phyloP scores from a whole-genome alignment of 2,888 invertebrate genomes.

The Argynnis bischoffii region DNA sequence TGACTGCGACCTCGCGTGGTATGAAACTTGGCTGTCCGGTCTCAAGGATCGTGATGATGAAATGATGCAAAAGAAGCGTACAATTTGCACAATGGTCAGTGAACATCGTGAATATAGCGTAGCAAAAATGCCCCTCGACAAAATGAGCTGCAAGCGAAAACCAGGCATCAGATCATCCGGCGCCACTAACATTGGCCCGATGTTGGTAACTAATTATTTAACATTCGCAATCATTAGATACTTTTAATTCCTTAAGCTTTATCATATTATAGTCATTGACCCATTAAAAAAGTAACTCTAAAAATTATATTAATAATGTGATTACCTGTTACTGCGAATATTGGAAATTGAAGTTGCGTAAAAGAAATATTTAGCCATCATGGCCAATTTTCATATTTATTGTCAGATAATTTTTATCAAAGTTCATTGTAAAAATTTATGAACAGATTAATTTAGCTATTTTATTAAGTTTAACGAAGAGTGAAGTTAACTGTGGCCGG shows the following conservation, averaged over 20 bases:
- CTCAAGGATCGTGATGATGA: slow-evolving; percentile 92
- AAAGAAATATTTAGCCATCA: too few species aligned
- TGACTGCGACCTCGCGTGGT: slow-evolving; percentile 94
- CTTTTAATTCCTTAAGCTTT: slow-evolving; percentile 48
- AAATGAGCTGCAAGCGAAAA: slow-evolving; percentile 92
- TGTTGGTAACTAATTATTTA: slow-evolving; percentile 56
- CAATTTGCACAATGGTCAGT: slow-evolving; percentile 89
- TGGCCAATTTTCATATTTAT: too few species aligned
- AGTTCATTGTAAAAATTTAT: neutral
- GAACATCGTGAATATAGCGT: slow-evolving; percentile 93
- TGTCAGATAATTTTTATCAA: neutral
- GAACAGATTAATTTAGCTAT: slow-evolving; percentile 43
- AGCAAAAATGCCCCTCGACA: slow-evolving; percentile 90
- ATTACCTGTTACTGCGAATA: too few species aligned
- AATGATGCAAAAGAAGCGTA: slow-evolving; percentile 93
- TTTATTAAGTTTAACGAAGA: slow-evolving; percentile 54
- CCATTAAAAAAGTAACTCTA: too few species aligned
- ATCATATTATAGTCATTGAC: too few species aligned
- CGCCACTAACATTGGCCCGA: slow-evolving; percentile 51
- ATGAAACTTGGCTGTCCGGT: slow-evolving; percentile 90
- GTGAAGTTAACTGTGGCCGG: slow-evolving; percentile 77
- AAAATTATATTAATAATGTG: too few species aligned
- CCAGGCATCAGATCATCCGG: slow-evolving; percentile 66
- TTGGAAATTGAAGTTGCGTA: too few species aligned
- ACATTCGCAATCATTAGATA: slow-evolving; percentile 58